These are phyloP conservation scores for Carduelis carduelis DNA, from an alignment of 2,797 vertebrate genomes.

Conservation along the genomic window DNA sequence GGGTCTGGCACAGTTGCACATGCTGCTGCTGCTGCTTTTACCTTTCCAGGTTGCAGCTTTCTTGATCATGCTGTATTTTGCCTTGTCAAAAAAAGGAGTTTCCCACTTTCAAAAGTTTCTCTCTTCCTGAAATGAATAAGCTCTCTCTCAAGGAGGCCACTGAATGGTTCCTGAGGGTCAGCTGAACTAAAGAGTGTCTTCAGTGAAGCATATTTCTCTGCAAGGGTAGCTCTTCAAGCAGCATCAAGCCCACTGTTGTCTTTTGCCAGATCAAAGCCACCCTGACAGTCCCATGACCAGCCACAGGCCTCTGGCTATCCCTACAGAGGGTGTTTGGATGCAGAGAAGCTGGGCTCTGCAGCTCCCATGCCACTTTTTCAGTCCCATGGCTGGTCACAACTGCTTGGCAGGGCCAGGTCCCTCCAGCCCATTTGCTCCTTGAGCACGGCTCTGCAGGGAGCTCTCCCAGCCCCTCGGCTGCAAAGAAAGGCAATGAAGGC, in stretches of 20 bases:
- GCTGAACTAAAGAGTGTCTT: not conserved
- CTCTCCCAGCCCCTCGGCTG: not conserved
- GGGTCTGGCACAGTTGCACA: not conserved
- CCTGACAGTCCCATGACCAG: not conserved
- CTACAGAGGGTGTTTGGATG: not conserved
- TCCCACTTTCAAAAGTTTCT: not conserved
- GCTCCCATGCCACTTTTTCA: not conserved
- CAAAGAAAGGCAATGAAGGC: not conserved
- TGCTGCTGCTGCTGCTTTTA: not conserved
- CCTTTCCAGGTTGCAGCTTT: not conserved
- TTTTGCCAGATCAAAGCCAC: not conserved
- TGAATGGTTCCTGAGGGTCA: not conserved
- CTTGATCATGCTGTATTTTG: not conserved
- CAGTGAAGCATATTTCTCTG: not conserved
- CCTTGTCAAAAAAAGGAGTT: not conserved
- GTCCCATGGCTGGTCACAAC: fast-evolving
- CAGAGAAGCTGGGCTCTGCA: not conserved
- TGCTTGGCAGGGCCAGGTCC: not conserved
- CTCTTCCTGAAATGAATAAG: not conserved
- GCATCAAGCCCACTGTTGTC: not conserved
- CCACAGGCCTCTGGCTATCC: not conserved
- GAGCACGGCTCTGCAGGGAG: not conserved
- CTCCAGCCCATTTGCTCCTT: not conserved
- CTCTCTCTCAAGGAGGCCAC: not conserved
- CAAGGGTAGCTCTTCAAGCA: not conserved